Evolutionary conservation across 2,888 invertebrate genomes (phyloP).

Genomic region (Drosophila lutescens): DNA sequence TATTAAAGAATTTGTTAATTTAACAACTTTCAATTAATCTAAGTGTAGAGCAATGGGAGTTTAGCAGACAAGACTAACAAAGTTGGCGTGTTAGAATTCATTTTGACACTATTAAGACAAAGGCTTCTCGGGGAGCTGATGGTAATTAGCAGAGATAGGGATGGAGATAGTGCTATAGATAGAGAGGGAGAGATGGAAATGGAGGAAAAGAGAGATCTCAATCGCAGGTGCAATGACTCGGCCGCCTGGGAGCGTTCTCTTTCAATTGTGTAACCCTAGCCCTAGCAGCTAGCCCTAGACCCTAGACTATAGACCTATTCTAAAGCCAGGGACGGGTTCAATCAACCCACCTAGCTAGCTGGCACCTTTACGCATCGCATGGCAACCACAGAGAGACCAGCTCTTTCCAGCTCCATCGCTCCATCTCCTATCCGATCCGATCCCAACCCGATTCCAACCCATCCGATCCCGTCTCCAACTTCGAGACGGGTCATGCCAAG

Average conservation of each 20-base stretch:
- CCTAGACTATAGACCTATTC: constrained; percentile 16
- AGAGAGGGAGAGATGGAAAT: constrained; percentile 13
- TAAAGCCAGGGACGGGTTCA: constrained; percentile 40
- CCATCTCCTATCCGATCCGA: background rate
- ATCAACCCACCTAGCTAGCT: constrained; percentile 30
- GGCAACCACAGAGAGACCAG: constrained; percentile 52
- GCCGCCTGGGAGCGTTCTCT: constrained; percentile 40
- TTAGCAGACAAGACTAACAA: constrained; percentile 1
- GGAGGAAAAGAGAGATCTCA: constrained; percentile 19
- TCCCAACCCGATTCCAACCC: no score
- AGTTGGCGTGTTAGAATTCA: constrained; percentile 70
- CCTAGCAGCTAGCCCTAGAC: constrained; percentile 4
- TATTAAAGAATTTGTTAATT: background rate
- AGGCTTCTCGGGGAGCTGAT: constrained; percentile 58
- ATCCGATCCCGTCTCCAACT: constrained; percentile 7
- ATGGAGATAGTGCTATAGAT: background rate
- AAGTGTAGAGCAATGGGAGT: background rate
- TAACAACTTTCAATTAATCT: background rate
- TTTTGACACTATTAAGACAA: constrained; percentile 75
- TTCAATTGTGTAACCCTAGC: constrained; percentile 52
- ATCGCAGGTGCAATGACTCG: constrained; percentile 49
- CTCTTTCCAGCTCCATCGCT: constrained; percentile 16
- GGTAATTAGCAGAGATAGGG: constrained; percentile 67
- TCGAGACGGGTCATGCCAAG: constrained; percentile 65
- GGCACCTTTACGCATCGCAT: constrained; percentile 83